Evolutionary conservation across 2,113 vertebrate species (phyloP).

Genomic region (Protobothrops mucrosquamatus): DNA sequence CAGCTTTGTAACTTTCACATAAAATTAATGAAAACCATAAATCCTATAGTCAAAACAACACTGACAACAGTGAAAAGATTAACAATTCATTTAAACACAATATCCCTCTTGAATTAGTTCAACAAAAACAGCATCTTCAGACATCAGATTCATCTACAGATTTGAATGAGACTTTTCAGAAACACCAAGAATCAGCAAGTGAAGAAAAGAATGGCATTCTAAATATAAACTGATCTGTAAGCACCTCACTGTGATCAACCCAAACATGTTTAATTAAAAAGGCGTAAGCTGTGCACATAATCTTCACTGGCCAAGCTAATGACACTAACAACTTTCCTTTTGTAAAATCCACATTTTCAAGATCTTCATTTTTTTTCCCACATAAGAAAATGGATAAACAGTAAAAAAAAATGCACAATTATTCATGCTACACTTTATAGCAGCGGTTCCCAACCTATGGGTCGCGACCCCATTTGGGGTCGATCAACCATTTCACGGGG

Average conservation of each 20-base stretch:
- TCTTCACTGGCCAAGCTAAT: not conserved
- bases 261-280: not conserved
- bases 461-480: too few relatives aligned
- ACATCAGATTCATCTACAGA: not conserved
- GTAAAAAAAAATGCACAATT: not conserved
- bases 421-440: not conserved
- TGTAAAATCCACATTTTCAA: not conserved
- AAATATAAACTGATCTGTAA: not conserved
- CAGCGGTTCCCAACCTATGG: too few relatives aligned
- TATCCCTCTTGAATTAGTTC: not conserved
- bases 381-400: not conserved
- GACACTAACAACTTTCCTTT: not conserved
- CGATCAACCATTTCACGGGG: too few relatives aligned
- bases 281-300: not conserved
- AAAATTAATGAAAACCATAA: not conserved
- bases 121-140: not conserved
- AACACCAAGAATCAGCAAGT: not conserved
- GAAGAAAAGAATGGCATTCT: not conserved
- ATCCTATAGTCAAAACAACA: not conserved
- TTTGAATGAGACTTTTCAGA: not conserved
- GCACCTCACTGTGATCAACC: not conserved
- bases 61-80: not conserved
- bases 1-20: not conserved
- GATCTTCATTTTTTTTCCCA: not conserved
- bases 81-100: not conserved